Base-by-base conservation (phyloP, 2,797 vertebrate genomes). In the Protonibea diacanthus region DNA sequence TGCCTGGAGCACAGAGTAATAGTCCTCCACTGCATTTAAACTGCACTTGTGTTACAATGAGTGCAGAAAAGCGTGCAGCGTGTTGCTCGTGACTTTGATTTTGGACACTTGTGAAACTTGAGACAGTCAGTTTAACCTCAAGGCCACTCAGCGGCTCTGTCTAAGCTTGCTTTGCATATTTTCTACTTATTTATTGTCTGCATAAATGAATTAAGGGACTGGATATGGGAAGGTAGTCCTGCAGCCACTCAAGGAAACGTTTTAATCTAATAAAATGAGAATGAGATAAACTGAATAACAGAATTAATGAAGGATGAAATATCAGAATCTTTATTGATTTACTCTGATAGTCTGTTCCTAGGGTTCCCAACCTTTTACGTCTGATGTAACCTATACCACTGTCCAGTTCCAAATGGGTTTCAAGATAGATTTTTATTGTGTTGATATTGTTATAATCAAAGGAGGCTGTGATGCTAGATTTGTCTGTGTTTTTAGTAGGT, bases 121-220 rank as follows among this genome's bases (percentile, higher is more conserved):
- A 66, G 21, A 25, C 4, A 4, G 6, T 47, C 55, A 9, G 51
- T 48, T 53, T 38, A 21, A 73, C n/a, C 55, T 55, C 1, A 1
- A 74, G 29, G 33, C 20, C 59, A 47, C 27, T 13, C 49, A 21
- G 21, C 42, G 47, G 4, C 64, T 57, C 52, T 48, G 6, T 60
- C 25, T 7, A 1, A 61, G 61, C 12, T n/a, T 17, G 17, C 7
- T 10, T 51, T 57, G 55, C 47, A 60, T 66, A 72, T 27, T 33
- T 56, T 40, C n/a, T 42, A 27, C 33, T 40, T 27, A 23, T 57
- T 51, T 21, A 57, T 27, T 62, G 40, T 62, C 58, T 57, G 64
- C 14, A 67, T 42, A 15, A 44, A 33, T 33, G 29, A 23, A 69
- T 56, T 44, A 60, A 20, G 9, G 21, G 9, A 56, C 27, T 21